Evolutionary conservation across 2,113 vertebrate species (phyloP).

Genomic region (Onychorhynchus coronatus): DNA sequence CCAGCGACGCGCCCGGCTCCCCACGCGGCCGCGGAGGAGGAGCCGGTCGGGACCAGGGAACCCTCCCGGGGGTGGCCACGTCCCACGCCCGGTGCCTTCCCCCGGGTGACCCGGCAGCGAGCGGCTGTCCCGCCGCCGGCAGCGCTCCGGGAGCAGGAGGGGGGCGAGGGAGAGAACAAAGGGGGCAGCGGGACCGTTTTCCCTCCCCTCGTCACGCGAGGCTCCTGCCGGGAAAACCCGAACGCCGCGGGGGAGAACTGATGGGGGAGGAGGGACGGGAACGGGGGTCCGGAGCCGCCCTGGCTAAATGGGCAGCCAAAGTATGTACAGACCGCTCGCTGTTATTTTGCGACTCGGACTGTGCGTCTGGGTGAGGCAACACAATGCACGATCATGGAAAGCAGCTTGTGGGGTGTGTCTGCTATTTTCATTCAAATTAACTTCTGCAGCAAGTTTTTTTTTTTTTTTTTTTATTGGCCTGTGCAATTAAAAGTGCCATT

Average conservation of each 20-base stretch:
- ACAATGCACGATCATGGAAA: background rate
- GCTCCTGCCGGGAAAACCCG: background rate
- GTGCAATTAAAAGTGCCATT: constrained; percentile 9
- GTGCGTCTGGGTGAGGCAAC: background rate
- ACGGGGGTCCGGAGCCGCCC: background rate
- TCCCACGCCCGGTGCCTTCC: background rate
- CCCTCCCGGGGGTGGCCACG: background rate
- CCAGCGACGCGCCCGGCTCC: too few relatives aligned
- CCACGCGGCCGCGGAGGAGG: background rate
- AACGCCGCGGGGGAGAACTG: too few relatives aligned
- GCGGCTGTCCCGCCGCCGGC: background rate
- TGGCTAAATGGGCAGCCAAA: background rate
- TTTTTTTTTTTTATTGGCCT: background rate
- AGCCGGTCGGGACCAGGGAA: background rate
- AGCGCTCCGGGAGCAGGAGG: background rate
- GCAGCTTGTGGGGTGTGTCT: constrained; percentile 30
- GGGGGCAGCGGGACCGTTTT: background rate
- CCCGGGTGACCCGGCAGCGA: background rate
- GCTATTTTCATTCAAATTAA: constrained; percentile 50
- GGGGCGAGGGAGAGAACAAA: background rate
- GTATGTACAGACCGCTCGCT: background rate
- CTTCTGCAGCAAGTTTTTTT: background rate
- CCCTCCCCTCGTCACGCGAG: background rate
- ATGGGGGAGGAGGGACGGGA: fast-evolving
- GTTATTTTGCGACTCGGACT: background rate